phyloP scores from a whole-genome alignment of 1,140 invertebrate species.

The Ceratoteleas bidentatus region DNA sequence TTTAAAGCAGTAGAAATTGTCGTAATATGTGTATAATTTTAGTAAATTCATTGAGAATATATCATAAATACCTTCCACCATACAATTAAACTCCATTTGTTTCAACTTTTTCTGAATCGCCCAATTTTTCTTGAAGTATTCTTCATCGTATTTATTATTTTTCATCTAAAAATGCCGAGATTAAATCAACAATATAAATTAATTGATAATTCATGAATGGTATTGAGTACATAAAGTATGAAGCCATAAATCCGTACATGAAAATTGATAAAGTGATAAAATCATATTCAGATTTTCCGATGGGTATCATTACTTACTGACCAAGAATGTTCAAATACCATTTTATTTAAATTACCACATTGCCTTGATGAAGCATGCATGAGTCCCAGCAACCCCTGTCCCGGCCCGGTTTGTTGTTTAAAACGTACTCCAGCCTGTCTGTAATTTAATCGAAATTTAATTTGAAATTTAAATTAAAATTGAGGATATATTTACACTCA shows the following conservation, averaged over 20 bases:
- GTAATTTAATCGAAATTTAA: not conserved
- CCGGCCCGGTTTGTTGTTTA: slow-evolving; percentile 4
- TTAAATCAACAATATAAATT: not conserved
- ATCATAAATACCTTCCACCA: slow-evolving; percentile 6
- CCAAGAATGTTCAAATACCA: slow-evolving; percentile 13
- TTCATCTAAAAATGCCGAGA: slow-evolving; percentile 4
- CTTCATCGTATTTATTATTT: slow-evolving; percentile 14
- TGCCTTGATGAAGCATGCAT: slow-evolving; percentile 15
- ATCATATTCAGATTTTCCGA: too few relatives aligned
- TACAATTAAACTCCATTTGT: slow-evolving; percentile 10
- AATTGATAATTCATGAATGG: not conserved
- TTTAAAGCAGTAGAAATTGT: too few relatives aligned
- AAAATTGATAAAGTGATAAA: too few relatives aligned
- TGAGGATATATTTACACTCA: not conserved
- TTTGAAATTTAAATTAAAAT: not conserved
- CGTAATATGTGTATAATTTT: too few relatives aligned
- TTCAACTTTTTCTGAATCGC: not conserved
- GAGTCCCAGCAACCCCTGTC: slow-evolving; percentile 31
- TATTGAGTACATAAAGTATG: not conserved
- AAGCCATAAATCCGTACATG: too few relatives aligned
- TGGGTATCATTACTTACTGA: slow-evolving; percentile 1
- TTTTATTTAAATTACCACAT: slow-evolving; percentile 28
- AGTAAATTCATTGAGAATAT: too few relatives aligned
- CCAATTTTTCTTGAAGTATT: not conserved
- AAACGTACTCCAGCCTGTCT: slow-evolving; percentile 20